These are phyloP conservation scores for Hoplostethus atlanticus DNA, from an alignment of 2,797 vertebrate species.

Conservation along the genomic window DNA sequence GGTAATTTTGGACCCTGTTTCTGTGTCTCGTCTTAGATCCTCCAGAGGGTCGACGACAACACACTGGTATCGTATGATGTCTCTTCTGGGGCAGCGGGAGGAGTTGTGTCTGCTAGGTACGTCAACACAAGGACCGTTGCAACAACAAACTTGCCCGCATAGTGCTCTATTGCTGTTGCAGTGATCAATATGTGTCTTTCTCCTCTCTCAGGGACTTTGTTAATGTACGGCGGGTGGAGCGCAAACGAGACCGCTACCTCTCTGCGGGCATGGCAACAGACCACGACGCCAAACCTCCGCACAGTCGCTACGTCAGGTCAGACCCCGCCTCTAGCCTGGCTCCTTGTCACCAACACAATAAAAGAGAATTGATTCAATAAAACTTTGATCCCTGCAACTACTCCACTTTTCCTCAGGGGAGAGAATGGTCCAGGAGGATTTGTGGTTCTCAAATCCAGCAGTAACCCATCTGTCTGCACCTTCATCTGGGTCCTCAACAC, in stretches of 20 bases:
- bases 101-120: slow-evolving; percentile 94
- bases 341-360: background rate
- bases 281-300: slow-evolving; percentile 87
- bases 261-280: slow-evolving; percentile 92
- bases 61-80: slow-evolving; percentile 94
- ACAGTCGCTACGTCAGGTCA: slow-evolving; percentile 91
- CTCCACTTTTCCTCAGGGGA: slow-evolving; percentile 81
- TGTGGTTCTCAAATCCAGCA: slow-evolving; percentile 90
- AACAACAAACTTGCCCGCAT: background rate
- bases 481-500: slow-evolving; percentile 98
- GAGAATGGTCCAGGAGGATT: slow-evolving; percentile 98
- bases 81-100: slow-evolving; percentile 92
- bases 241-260: slow-evolving; percentile 91
- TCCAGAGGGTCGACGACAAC: slow-evolving; percentile 95
- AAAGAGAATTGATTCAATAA: slow-evolving; percentile 26
- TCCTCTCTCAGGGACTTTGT: slow-evolving; percentile 91
- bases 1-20: background rate
- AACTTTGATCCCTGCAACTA: slow-evolving; percentile 8
- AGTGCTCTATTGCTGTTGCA: background rate
- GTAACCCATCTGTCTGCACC: slow-evolving; percentile 92
- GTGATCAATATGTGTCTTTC: background rate
- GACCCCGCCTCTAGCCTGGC: slow-evolving; percentile 6
- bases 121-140: background rate
- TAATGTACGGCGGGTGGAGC: slow-evolving; percentile 94
- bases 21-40: slow-evolving; percentile 83